A percentile compares a stretch with the other conserved stretches of the same genome.
Evolutionary conservation across 2,113 vertebrate species (phyloP).

Genomic region (Machaerirhynchus nigripectus): DNA sequence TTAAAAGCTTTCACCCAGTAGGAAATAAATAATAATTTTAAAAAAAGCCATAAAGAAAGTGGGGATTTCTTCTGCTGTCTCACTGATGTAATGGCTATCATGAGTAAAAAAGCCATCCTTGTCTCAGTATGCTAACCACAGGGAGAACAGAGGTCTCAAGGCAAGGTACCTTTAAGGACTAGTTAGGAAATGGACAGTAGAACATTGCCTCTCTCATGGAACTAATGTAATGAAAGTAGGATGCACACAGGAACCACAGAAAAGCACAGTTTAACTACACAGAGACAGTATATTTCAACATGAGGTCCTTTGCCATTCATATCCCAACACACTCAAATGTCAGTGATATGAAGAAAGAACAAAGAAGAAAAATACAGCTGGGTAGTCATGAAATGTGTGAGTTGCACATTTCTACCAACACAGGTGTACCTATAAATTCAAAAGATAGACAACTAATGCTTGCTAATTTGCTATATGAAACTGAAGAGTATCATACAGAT

Average conservation of each 20-base stretch:
- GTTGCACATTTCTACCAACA: not conserved
- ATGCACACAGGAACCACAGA: not conserved
- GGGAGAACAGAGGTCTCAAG: not conserved
- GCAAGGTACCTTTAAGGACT: not conserved
- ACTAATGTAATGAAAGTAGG: not conserved
- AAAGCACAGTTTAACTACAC: not conserved
- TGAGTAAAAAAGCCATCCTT: not conserved
- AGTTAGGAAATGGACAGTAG: not conserved
- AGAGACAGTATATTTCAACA: not conserved
- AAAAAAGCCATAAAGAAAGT: not conserved
- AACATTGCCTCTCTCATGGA: not conserved
- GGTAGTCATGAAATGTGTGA: not conserved
- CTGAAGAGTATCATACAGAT: not conserved
- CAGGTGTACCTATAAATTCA: not conserved
- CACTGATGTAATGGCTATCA: not conserved
- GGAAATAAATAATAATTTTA: not conserved
- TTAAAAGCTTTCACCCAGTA: not conserved
- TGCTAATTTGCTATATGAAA: not conserved
- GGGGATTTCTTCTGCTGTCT: not conserved
- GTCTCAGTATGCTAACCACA: not conserved
- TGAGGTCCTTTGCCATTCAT: not conserved
- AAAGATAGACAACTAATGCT: not conserved
- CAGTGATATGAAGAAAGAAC: not conserved
- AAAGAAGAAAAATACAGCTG: not conserved
- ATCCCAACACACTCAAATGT: not conserved